phyloP scores from a whole-genome alignment of 2,888 invertebrate species.

The Lasioglossum marginatum region DNA sequence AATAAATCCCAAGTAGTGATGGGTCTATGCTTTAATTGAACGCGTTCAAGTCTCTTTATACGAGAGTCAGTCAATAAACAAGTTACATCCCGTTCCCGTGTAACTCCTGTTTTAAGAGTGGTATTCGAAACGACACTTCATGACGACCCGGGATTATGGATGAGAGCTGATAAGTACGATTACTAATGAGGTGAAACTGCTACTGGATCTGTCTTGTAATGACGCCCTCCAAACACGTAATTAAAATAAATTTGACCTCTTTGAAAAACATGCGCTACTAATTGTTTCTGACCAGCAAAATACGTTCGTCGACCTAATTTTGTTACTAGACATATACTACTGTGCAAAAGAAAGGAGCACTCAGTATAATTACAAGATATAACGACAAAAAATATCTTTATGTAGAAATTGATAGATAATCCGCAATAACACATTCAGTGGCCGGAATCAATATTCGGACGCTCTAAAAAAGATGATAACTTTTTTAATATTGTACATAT shows the following conservation, averaged over 20 bases:
- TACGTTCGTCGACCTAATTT: not conserved
- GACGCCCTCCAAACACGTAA: not conserved
- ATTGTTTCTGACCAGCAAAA: not conserved
- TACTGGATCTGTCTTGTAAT: not conserved
- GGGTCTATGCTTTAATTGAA: not conserved
- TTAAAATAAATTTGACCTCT: not conserved
- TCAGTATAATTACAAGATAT: too few relatives aligned
- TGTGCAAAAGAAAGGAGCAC: too few relatives aligned
- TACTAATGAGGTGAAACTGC: not conserved
- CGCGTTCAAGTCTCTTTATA: not conserved
- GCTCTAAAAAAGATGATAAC: too few relatives aligned
- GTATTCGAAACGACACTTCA: too few relatives aligned
- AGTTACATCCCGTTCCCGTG: not conserved
- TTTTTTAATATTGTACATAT: too few relatives aligned
- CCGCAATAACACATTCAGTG: too few relatives aligned
- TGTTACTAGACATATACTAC: not conserved
- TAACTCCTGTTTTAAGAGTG: not conserved
- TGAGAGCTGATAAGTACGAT: not conserved
- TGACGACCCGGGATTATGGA: not conserved
- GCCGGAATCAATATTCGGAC: too few relatives aligned
- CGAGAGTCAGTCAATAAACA: constrained; percentile 2
- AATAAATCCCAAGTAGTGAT: not conserved
- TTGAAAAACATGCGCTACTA: not conserved
- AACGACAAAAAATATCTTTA: too few relatives aligned
- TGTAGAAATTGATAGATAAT: too few relatives aligned